Evolutionary conservation across 1,140 invertebrate genomes (phyloP).

Genomic region (Branchinecta lindahli): DNA sequence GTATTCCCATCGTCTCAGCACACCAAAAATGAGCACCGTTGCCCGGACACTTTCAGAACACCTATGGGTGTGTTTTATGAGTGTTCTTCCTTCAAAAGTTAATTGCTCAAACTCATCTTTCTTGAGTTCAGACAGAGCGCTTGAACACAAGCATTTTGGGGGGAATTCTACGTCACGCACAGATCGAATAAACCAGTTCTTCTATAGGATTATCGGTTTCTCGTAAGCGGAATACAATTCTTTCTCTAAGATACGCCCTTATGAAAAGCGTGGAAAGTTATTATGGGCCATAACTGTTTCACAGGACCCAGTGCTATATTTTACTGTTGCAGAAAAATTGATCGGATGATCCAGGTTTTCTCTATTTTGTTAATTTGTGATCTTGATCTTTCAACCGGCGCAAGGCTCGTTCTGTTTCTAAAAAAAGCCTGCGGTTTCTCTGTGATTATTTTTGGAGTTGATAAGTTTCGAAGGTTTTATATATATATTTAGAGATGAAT

Average conservation of each 20-base stretch:
- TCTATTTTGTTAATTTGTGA: background rate
- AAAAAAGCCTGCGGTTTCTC: background rate
- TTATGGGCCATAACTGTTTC: background rate
- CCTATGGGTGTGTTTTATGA: too few species aligned
- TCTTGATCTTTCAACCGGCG: background rate
- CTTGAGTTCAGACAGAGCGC: too few species aligned
- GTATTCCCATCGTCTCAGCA: too few species aligned
- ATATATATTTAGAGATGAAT: too few species aligned
- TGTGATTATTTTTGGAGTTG: conserved; percentile 8
- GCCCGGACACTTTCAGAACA: too few species aligned
- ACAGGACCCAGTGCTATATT: too few species aligned
- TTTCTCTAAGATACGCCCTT: background rate
- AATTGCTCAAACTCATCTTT: too few species aligned
- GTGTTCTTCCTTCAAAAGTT: too few species aligned
- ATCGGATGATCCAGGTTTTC: background rate
- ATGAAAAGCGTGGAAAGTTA: background rate
- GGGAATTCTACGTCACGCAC: background rate
- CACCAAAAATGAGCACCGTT: too few species aligned
- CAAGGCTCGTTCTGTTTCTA: background rate
- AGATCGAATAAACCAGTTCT: background rate
- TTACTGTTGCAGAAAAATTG: background rate
- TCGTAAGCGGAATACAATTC: background rate
- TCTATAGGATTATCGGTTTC: background rate
- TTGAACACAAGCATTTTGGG: too few species aligned
- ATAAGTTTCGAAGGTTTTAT: background rate